Evolutionary conservation across 1,140 invertebrate genomes (phyloP), one percentile per base, ranked within the genome.

Genomic region (Homalodisca vitripennis): DNA sequence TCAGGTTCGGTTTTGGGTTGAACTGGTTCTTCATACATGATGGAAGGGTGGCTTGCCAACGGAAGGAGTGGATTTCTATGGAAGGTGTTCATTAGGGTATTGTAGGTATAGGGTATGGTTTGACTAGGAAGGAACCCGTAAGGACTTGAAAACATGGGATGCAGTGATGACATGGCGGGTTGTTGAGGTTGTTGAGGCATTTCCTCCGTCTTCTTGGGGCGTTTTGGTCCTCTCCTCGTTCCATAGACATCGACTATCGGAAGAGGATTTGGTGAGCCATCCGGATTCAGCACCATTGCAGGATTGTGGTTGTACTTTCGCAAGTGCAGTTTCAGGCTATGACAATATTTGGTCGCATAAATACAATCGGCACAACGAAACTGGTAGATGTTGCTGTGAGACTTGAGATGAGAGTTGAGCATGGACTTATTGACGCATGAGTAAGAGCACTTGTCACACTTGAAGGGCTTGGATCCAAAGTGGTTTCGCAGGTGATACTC

Each of bases 351-450:
- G 0, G 97, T 98, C 1, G 93, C 95, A 78, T 99, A 99, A n/a
- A 87, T 89, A 78, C 98, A 99, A 76, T 98, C 91, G 0, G 88
- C 83, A 78, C 98, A 99, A 27, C 93, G 86, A 78, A 98, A 99
- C 76, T 98, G 97, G 76, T 99, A 99, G 0, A 98, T 82, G 71
- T 94, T 96, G 0, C 95, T 98, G 79, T 99, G 98, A 0, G 94
- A 98, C 78, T 99, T 99, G 74, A 98, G 86, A 76, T 99, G 98
- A 0, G 95, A 98, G 78, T 98, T 99, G 13, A 99, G 83, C 98
- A 99, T 99, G 0, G 97, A 99, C 78, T 99, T 99, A 81, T 98
- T 99, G 1, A 99, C 97, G 77, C 98, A 99, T 0, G 89, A 87
- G 76, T 98, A 98, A 14, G 86, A 84, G 80, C 95, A 98, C 74